Evolutionary conservation across 2,113 vertebrate genomes (phyloP), one percentile per base, ranked within the genome.

Genomic region (Anguilla rostrata): DNA sequence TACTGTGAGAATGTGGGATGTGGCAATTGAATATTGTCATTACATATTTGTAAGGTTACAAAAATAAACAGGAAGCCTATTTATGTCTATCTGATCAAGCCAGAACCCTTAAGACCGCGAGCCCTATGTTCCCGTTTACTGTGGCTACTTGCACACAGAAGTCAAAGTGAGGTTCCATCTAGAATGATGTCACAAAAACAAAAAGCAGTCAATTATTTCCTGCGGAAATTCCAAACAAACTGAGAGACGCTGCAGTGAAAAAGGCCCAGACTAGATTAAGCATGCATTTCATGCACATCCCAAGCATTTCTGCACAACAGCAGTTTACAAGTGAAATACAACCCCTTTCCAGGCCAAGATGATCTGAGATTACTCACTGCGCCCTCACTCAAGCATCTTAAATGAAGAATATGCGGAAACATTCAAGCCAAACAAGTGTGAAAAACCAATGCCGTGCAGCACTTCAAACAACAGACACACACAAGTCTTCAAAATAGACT

Each of bases 391-490:
- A 75, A 29, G n/a, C 71, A 75, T 34, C 7, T 75, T 75, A 75
- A 34, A 75, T 34, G 71, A 34, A 40, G 26, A 34, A 53, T 12
- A 82, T 16, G 46, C 81, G 34, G 46, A 56, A 22, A 20, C 46
- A 53, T 26, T 82, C 34, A 49, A 29, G 18, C 20, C 56, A 83
- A 63, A 63, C 63, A 16, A 78, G 9, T 46, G 39, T 84, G 1
- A n/a, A 78, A 46, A 85, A 82, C 46, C 46, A 80, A 79, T 39
- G 26, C 9, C 60, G 82, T 82, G 81, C 41, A 26, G 16, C 80
- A 43, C 39, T 14, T 1, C n/a, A 34, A 9, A 39, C 29, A 60
- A 78, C 81, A 78, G 12, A 60, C 84, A 57, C 20, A 12, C 78
- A 18, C 83, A 75, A 7, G 22, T 22, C 9, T 22, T 75, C 3